Evolutionary conservation across 2,113 vertebrate species (phyloP).

Genomic region (Sinocyclocheilus maitianheensis): DNA sequence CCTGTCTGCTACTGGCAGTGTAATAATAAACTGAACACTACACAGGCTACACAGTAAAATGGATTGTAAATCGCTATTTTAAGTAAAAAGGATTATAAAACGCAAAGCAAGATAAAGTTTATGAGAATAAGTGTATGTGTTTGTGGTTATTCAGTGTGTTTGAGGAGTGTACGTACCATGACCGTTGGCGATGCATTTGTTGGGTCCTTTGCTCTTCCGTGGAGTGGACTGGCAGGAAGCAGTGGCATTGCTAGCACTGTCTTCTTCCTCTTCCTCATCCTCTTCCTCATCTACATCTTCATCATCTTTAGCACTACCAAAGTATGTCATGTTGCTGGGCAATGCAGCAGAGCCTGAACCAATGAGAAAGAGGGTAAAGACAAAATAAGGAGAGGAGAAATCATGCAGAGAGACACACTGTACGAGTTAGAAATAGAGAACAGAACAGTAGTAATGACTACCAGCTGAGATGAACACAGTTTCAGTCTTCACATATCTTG

Average conservation of each 20-base stretch:
- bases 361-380: background rate
- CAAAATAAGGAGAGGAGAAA: background rate
- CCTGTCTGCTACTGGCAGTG: constrained; percentile 29
- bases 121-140: constrained; percentile 7
- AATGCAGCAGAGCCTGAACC: constrained; percentile 83
- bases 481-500: background rate
- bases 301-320: constrained; percentile 87
- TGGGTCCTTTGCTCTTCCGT: constrained; percentile 80
- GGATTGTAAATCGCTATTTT: background rate
- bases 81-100: background rate
- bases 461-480: background rate
- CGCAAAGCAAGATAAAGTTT: background rate
- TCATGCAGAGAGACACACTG: background rate
- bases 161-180: constrained; percentile 73
- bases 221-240: constrained; percentile 85
- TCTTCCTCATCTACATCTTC: constrained; percentile 76
- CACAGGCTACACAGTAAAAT: constrained; percentile 2
- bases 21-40: constrained; percentile 29
- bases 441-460: background rate
- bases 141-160: background rate
- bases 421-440: background rate
- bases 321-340: constrained; percentile 88
- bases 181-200: constrained; percentile 80
- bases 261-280: constrained; percentile 73
- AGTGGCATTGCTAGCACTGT: constrained; percentile 72